Percentiles rank a stretch among this genome's conserved stretches.
These are phyloP conservation scores for Eupithecia pulchellata DNA, from an alignment of 2,888 invertebrate species.

Conservation along the genomic window DNA sequence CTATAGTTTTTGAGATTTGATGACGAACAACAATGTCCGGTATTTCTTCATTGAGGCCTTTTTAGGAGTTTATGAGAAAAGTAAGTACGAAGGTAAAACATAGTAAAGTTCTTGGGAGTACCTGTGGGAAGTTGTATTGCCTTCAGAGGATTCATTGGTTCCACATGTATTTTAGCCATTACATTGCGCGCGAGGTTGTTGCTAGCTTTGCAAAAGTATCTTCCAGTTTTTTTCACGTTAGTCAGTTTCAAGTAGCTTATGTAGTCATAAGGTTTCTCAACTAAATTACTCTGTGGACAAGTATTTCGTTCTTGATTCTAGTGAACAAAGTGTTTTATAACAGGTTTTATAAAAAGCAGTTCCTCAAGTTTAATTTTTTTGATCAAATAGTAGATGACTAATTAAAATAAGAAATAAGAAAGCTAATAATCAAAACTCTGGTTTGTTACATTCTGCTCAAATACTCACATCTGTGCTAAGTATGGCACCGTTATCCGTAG, in stretches of 20 bases:
- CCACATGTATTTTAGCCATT: slow-evolving; percentile 18
- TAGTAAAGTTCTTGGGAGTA: no score
- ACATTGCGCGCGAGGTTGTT: slow-evolving; percentile 4
- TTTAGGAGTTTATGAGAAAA: not conserved
- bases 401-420: no score
- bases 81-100: not conserved
- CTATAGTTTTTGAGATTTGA: not conserved
- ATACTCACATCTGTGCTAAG: not conserved
- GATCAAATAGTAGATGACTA: not conserved
- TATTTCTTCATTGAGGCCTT: not conserved
- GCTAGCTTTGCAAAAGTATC: slow-evolving; percentile 32
- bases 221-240: slow-evolving; percentile 12
- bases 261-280: slow-evolving; percentile 32
- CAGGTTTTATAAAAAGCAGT: not conserved
- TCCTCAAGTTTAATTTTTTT: not conserved
- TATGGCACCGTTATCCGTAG: not conserved
- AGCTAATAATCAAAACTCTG: not conserved
- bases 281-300: slow-evolving; percentile 19
- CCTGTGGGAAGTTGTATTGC: slow-evolving; percentile 1
- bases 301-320: not conserved
- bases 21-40: not conserved
- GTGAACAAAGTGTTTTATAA: not conserved
- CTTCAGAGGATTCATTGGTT: slow-evolving; percentile 20
- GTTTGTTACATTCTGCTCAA: not conserved
- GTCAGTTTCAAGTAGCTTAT: slow-evolving; percentile 36